A percentile compares a stretch with the other conserved stretches of the same genome.
phyloP scores from a whole-genome alignment of 2,113 vertebrate species.

The Hiodon alosoides region DNA sequence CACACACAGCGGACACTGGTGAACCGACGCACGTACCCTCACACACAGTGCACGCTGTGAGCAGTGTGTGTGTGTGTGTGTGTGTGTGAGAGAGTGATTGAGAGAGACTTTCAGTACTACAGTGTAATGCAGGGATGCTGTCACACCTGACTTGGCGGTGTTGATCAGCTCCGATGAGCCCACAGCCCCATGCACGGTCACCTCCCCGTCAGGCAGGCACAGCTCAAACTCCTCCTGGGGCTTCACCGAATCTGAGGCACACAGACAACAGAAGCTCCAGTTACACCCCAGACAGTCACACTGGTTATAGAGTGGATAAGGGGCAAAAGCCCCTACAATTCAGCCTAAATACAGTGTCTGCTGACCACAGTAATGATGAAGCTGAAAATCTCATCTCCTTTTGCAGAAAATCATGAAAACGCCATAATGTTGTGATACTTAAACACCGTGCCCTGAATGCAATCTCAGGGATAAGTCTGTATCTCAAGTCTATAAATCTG shows the following conservation, averaged over 20 bases:
- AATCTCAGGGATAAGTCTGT: too few relatives aligned
- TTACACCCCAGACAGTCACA: not conserved
- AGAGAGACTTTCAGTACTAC: too few relatives aligned
- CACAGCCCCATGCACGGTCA: conserved; percentile 92
- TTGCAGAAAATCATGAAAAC: not conserved
- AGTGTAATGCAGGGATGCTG: not conserved
- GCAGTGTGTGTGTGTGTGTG: too few relatives aligned
- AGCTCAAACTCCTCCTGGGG: conserved; percentile 95
- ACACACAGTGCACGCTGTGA: conserved; percentile 5
- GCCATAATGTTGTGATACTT: too few relatives aligned
- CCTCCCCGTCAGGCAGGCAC: conserved; percentile 91
- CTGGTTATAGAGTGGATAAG: not conserved
- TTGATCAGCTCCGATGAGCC: conserved; percentile 93
- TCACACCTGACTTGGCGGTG: conserved; percentile 94
- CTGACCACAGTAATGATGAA: not conserved
- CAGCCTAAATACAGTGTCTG: too few relatives aligned
- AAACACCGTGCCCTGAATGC: too few relatives aligned
- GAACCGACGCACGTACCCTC: conserved; percentile 9
- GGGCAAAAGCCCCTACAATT: too few relatives aligned
- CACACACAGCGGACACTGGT: not conserved
- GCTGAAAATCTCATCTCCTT: not conserved
- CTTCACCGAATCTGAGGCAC: conserved; percentile 69
- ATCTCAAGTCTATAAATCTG: too few relatives aligned
- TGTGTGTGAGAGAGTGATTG: too few relatives aligned
- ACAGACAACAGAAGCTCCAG: conserved; percentile 7